These are phyloP conservation scores for Drosophila helvetica DNA, from an alignment of 2,888 invertebrate species.

Conservation along the genomic window DNA sequence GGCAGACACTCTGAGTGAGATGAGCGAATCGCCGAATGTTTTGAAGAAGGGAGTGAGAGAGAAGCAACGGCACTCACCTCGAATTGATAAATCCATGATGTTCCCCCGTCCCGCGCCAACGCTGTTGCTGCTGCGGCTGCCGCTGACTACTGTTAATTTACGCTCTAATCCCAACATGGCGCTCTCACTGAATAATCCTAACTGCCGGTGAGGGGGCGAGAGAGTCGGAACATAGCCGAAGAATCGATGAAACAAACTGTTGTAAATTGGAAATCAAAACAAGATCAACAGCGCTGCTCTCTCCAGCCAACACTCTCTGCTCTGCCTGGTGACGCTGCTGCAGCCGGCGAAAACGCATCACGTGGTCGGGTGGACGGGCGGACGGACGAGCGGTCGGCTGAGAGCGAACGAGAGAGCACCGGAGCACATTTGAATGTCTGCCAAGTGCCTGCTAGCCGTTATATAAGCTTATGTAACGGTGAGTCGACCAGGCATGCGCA, in stretches of 20 bases:
- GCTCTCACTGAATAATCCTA: slow-evolving; percentile 20
- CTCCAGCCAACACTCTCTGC: slow-evolving; percentile 5
- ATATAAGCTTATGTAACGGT: slow-evolving; percentile 80
- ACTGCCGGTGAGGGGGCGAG: slow-evolving; percentile 30
- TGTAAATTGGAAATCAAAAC: slow-evolving; percentile 70
- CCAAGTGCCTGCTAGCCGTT: slow-evolving; percentile 46
- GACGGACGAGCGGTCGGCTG: slow-evolving; percentile 56
- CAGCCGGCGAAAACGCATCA: slow-evolving; percentile 36
- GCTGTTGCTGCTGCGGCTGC: slow-evolving; percentile 9
- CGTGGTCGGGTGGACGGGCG: slow-evolving; percentile 33
- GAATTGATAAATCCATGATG: slow-evolving; percentile 81
- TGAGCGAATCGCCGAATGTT: slow-evolving; percentile 9
- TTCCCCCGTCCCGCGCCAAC: slow-evolving; percentile 52
- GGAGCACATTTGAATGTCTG: slow-evolving; percentile 20
- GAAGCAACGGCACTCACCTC: slow-evolving; percentile 66
- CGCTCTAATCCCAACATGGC: not conserved
- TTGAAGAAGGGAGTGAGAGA: slow-evolving; percentile 1
- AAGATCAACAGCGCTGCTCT: slow-evolving; percentile 36
- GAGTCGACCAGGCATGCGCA: slow-evolving; percentile 66
- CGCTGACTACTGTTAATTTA: not conserved
- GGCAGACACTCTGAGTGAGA: slow-evolving; percentile 32
- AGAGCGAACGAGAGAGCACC: slow-evolving; percentile 12
- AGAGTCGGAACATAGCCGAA: slow-evolving; percentile 28
- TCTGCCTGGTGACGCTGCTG: slow-evolving; percentile 7
- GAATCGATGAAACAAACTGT: slow-evolving; percentile 22